Percentiles rank a stretch among this genome's conserved stretches.
Conservation (phyloP, 2,797 vertebrate species). For the Dendrocincla tyrannina region DNA sequence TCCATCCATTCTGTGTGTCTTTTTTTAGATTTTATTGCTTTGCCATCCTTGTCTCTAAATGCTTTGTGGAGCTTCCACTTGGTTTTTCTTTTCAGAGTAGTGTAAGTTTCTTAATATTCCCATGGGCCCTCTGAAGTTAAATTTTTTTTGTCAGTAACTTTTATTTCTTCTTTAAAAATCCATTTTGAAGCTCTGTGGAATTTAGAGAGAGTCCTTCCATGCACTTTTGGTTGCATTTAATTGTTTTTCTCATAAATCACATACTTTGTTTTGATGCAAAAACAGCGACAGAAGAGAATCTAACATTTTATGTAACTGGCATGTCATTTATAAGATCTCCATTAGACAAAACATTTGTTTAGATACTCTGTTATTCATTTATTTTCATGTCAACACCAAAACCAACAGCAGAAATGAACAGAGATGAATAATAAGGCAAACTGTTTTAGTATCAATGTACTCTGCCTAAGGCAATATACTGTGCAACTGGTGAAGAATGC, state of each 20-base stretch:
- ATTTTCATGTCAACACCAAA: slow-evolving; percentile 67
- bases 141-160: slow-evolving; percentile 15
- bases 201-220: slow-evolving; percentile 34
- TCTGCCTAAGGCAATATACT: slow-evolving; percentile 68
- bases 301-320: slow-evolving; percentile 55
- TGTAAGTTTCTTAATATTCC: not conserved
- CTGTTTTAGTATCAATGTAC: slow-evolving; percentile 45
- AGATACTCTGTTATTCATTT: slow-evolving; percentile 65
- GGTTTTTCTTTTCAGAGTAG: not conserved
- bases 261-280: slow-evolving; percentile 60
- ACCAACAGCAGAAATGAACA: slow-evolving; percentile 52
- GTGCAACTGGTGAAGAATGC: slow-evolving; percentile 70
- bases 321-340: slow-evolving; percentile 52
- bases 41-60: not conserved
- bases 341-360: slow-evolving; percentile 70
- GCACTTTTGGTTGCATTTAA: slow-evolving; percentile 45
- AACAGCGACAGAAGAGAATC: slow-evolving; percentile 29
- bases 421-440: slow-evolving; percentile 54
- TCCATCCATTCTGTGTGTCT: not conserved
- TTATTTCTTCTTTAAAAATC: slow-evolving; percentile 21
- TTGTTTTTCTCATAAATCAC: slow-evolving; percentile 63
- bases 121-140: not conserved
- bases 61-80: not conserved
- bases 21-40: not conserved
- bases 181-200: slow-evolving; percentile 40